phyloP scores from a whole-genome alignment of 1,140 invertebrate genomes.

The Dendrolimus punctatus region DNA sequence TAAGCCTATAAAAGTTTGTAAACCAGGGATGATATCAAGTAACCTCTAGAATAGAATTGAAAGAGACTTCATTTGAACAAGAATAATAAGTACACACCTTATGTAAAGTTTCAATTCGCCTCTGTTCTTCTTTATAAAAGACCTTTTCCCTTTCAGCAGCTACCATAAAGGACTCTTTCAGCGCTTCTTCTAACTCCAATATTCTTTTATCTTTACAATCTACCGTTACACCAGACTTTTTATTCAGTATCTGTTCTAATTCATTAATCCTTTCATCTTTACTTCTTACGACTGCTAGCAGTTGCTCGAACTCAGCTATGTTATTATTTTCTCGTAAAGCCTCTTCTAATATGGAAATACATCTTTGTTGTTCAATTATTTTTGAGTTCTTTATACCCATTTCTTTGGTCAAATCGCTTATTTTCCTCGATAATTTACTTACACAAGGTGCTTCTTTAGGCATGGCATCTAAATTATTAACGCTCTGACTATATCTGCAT shows the following conservation, averaged over 20 bases:
- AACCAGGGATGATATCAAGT: no score
- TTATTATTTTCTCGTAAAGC: slow-evolving; percentile 71
- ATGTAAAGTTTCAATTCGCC: slow-evolving; percentile 74
- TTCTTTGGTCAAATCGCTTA: slow-evolving; percentile 63
- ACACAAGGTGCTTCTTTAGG: slow-evolving; percentile 31
- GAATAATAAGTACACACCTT: slow-evolving; percentile 69
- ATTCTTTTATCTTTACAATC: slow-evolving; percentile 73
- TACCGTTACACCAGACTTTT: slow-evolving; percentile 55
- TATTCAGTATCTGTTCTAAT: slow-evolving; percentile 68
- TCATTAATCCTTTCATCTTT: slow-evolving; percentile 69
- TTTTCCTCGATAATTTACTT: slow-evolving; percentile 52
- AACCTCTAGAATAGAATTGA: no score
- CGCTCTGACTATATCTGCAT: slow-evolving; percentile 50
- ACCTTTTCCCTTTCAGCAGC: slow-evolving; percentile 77
- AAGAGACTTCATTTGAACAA: background rate
- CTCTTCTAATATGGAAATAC: slow-evolving; percentile 71
- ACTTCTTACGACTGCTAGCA: slow-evolving; percentile 67
- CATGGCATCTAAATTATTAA: slow-evolving; percentile 43
- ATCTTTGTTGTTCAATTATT: slow-evolving; percentile 73
- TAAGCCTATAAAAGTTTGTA: no score
- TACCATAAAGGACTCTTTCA: slow-evolving; percentile 79
- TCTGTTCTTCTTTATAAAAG: slow-evolving; percentile 75
- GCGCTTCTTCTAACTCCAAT: slow-evolving; percentile 85
- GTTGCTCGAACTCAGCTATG: slow-evolving; percentile 71
- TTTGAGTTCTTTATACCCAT: slow-evolving; percentile 68